Conservation (phyloP, 2,888 invertebrate species). For the Lasioglossum leucozonium region DNA sequence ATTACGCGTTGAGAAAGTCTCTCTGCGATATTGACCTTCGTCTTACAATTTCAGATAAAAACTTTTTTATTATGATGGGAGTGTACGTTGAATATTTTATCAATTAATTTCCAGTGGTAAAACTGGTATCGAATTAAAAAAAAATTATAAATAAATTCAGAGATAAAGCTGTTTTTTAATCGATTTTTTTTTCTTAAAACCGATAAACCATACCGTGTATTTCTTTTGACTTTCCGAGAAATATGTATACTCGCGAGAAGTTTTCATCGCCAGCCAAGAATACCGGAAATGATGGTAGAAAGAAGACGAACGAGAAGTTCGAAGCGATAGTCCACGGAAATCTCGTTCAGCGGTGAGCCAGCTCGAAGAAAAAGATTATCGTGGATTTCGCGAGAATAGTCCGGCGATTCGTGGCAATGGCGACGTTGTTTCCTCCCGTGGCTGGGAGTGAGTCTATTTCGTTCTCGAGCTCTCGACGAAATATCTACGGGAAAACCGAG, state of each 20-base stretch:
- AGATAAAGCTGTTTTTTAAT: not conserved
- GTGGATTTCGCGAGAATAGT: slow-evolving; percentile 54
- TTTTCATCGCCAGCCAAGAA: not conserved
- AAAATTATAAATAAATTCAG: no score
- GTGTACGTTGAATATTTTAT: no score
- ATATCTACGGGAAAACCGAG: not conserved
- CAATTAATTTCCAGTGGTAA: not conserved
- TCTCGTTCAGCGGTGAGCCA: slow-evolving; percentile 15
- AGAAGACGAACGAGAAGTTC: slow-evolving; percentile 56
- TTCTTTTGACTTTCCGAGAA: not conserved
- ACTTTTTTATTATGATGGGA: no score
- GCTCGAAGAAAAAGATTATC: slow-evolving; percentile 63
- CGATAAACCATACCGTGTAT: not conserved
- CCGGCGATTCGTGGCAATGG: slow-evolving; percentile 42
- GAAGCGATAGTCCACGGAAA: slow-evolving; percentile 27
- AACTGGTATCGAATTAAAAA: not conserved
- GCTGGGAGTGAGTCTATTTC: slow-evolving; percentile 22
- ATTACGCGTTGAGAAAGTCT: not conserved
- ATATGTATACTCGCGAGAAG: not conserved
- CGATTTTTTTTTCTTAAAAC: not conserved
- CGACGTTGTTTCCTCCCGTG: slow-evolving; percentile 12
- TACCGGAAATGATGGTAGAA: slow-evolving; percentile 36
- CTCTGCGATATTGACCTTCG: not conserved
- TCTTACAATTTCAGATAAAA: not conserved
- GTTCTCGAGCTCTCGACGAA: not conserved